Evolutionary conservation across 37 sponge, comb jelly and placozoan species (phyloP).

Genomic region (Cliona cf. orientalis): DNA sequence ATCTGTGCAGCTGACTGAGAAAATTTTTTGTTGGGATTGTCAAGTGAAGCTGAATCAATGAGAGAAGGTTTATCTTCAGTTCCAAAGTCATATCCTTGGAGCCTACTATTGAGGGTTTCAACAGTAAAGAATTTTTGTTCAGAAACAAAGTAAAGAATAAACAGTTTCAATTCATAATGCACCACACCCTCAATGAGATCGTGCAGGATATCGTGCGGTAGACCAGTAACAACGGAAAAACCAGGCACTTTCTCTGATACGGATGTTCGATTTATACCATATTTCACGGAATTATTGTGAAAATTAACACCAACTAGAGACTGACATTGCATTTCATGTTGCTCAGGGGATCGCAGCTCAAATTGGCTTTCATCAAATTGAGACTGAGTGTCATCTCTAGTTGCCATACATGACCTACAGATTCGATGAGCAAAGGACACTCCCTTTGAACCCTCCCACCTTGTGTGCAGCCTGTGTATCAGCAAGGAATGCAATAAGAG

Average conservation of each 20-base stretch:
- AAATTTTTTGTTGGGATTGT: neutral
- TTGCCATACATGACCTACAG: slow-evolving; percentile 14
- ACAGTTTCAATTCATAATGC: neutral
- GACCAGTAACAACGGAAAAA: slow-evolving; percentile 15
- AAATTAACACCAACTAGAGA: neutral
- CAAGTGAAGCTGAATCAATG: neutral
- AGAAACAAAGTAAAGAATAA: neutral
- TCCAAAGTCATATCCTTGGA: slow-evolving; percentile 6
- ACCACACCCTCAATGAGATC: slow-evolving; percentile 20
- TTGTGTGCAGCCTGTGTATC: no score
- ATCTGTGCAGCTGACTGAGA: slow-evolving; percentile 27
- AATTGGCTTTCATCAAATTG: neutral
- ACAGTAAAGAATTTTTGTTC: neutral
- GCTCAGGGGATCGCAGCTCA: neutral
- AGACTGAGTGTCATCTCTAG: neutral
- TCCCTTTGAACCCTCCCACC: no score
- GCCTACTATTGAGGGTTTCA: neutral
- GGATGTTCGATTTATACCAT: slow-evolving; percentile 15
- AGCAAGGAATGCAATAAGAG: no score
- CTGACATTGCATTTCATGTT: neutral
- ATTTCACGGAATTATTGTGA: neutral
- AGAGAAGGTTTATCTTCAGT: no score
- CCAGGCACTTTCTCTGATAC: slow-evolving; percentile 20
- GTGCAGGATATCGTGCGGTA: slow-evolving; percentile 35
- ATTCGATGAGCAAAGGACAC: slow-evolving; percentile 27